Evolutionary conservation across 2,797 vertebrate genomes (phyloP), one percentile per base, ranked within the genome.

Genomic region (Macropus fuliginosus): DNA sequence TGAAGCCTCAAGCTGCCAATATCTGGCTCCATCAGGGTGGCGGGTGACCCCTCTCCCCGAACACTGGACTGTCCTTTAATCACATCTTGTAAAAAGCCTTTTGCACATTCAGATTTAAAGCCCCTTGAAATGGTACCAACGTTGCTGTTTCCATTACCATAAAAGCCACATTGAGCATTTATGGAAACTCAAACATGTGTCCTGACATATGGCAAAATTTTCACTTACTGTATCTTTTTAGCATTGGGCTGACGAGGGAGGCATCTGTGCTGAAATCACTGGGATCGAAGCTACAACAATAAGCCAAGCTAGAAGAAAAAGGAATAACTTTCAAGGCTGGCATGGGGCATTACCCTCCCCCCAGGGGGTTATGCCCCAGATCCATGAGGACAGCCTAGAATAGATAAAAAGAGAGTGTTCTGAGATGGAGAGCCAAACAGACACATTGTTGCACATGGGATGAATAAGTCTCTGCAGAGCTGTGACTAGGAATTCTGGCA

Each of bases 151-250:
- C 28, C 91, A 57, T 97, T 96, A 96, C 97, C 95, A 95, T 97
- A 96, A 97, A 98, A 98, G 98, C 95, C 98, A 97, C 98, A 97
- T 97, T 97, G 97, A 98, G 98, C 98, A 97, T 98, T 99, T 98
- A 98, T 98, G 98, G 98, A 98, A 98, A 98, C 97, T 96, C 98
- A 98, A 98, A 98, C 98, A 99, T 98, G 98, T 99, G 98, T 98
- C 98, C 98, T 98, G 98, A 98, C 98, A 99, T 98, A 99, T 98
- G 98, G 98, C 98, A 98, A 94, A 98, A 93, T 97, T 98, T 98
- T 98, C 98, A 98, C 98, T 98, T 98, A 97, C 98, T 97, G 98
- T 98, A 98, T 98, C 98, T 98, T 99, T 98, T 98, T 98, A 98
- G 98, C 98, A 96, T 98, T 96, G 98, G 98, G 97, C 98, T 97